Conservation (phyloP, 2,888 invertebrate species). For the Eupithecia subumbrata region DNA sequence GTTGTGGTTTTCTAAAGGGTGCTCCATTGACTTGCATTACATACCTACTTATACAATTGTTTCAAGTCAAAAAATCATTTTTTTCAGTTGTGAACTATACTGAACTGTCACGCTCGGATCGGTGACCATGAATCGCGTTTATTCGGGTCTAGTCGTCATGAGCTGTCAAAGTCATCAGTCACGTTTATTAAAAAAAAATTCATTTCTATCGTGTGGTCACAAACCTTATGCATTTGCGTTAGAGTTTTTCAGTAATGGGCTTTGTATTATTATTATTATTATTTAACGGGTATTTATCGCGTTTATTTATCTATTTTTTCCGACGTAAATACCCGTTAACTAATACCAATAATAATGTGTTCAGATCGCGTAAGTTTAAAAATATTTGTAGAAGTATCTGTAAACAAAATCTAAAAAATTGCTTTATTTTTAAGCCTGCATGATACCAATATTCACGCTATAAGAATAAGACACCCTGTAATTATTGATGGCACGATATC, state of each 20-base stretch:
- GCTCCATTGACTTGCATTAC: neutral
- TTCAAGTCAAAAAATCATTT: neutral
- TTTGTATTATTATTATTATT: no score
- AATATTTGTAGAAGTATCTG: neutral
- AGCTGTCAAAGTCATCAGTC: neutral
- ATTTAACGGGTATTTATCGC: no score
- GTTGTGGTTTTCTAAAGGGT: slow-evolving; percentile 34
- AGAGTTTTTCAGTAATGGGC: neutral
- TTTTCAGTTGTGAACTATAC: neutral
- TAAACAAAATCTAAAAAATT: neutral
- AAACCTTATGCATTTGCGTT: neutral
- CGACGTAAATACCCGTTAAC: no score
- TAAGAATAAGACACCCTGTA: slow-evolving; percentile 12
- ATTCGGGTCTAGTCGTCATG: neutral
- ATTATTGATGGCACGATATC: slow-evolving; percentile 17
- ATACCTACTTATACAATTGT: neutral
- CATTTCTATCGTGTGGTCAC: neutral
- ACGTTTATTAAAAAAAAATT: neutral
- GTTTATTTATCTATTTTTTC: no score
- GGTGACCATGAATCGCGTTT: neutral
- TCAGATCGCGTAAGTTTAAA: no score
- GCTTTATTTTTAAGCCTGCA: neutral
- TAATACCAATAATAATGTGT: no score
- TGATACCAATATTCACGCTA: neutral
- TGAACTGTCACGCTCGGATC: neutral